Conservation (phyloP, 2,113 vertebrate species). For the Dasyprocta punctata region DNA sequence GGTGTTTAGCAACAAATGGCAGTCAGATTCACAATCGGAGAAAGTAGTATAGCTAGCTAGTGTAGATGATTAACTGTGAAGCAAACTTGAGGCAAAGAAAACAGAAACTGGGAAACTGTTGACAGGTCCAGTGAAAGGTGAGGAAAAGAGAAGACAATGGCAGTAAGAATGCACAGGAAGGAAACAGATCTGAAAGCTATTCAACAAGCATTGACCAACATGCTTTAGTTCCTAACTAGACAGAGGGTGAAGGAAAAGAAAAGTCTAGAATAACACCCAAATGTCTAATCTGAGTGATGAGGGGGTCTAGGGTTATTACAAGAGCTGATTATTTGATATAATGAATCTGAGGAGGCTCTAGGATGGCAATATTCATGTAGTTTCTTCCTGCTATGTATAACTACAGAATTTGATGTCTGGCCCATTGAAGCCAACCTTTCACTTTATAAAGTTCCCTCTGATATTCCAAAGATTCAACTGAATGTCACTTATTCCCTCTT, state of each 20-base stretch:
- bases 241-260: background rate
- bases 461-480: background rate
- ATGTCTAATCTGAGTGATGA: conserved; percentile 16
- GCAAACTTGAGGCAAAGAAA: conserved; percentile 14
- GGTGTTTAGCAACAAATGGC: conserved; percentile 41
- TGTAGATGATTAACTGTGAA: background rate
- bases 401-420: background rate
- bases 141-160: conserved; percentile 31
- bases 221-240: background rate
- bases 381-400: conserved; percentile 3
- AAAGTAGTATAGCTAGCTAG: background rate
- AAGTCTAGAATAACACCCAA: background rate
- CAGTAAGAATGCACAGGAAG: conserved; percentile 15
- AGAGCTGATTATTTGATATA: background rate
- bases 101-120: background rate
- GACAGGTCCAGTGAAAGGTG: background rate
- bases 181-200: conserved; percentile 55
- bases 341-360: conserved; percentile 19
- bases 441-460: background rate
- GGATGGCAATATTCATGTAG: background rate
- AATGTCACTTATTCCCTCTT: conserved; percentile 21
- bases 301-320: background rate
- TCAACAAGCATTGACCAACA: background rate
- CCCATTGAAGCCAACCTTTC: background rate
- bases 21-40: background rate